Evolutionary conservation across 2,888 invertebrate genomes (phyloP).

Genomic region (Chalcis sispes): DNA sequence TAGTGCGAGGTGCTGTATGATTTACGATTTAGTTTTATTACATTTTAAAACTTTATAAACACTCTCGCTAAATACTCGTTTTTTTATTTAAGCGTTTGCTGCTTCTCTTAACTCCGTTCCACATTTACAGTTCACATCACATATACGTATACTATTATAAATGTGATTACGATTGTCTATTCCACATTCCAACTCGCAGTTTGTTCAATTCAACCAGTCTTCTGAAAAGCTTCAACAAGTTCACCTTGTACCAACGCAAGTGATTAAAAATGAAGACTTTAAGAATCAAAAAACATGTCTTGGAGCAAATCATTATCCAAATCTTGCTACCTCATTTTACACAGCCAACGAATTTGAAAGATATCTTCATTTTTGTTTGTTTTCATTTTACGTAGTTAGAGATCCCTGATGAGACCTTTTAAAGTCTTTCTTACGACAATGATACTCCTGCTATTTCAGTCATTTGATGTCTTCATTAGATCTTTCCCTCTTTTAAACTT

Average conservation of each 20-base stretch:
- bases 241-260: slow-evolving; percentile 49
- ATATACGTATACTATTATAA: slow-evolving; percentile 17
- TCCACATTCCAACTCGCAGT: slow-evolving; percentile 24
- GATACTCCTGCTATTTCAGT: slow-evolving; percentile 47
- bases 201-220: slow-evolving; percentile 49
- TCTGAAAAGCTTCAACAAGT: slow-evolving; percentile 52
- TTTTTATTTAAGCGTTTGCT: slow-evolving; percentile 26
- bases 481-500: slow-evolving; percentile 58
- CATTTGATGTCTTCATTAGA: slow-evolving; percentile 42
- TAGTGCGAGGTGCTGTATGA: slow-evolving; percentile 47
- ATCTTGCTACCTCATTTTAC: slow-evolving; percentile 54
- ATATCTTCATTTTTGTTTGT: slow-evolving; percentile 50
- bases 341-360: slow-evolving; percentile 59
- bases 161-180: slow-evolving; percentile 19
- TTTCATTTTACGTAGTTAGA: slow-evolving; percentile 45
- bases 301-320: slow-evolving; percentile 48
- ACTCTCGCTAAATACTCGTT: slow-evolving; percentile 42
- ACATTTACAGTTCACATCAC: slow-evolving; percentile 31
- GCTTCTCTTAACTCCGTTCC: slow-evolving; percentile 11
- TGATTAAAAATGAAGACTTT: slow-evolving; percentile 47
- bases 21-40: slow-evolving; percentile 38
- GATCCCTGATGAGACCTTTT: slow-evolving; percentile 46
- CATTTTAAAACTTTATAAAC: slow-evolving; percentile 53
- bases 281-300: slow-evolving; percentile 51
- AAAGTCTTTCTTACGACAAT: slow-evolving; percentile 49